Base-by-base conservation (phyloP, 2,888 invertebrate species). In the Cyaniris semiargus region DNA sequence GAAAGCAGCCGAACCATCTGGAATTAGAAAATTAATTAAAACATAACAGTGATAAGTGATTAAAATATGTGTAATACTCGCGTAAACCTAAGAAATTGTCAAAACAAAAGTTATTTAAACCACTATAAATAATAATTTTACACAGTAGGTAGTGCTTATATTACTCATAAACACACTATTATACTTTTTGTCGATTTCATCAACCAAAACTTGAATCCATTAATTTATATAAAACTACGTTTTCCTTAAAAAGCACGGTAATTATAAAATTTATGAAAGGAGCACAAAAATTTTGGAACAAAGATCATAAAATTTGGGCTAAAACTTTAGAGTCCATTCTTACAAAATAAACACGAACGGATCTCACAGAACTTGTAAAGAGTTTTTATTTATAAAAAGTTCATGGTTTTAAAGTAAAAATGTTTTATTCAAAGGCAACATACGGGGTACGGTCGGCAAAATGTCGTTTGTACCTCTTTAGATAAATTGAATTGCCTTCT, bases 401-500 rank as follows among this genome's bases (percentile, higher is more conserved):
- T 66, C 27, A 27, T 4, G 27, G 13, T 27, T 66, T 60, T 66
- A 27, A 66, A 66, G 66, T 27, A 66, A 27, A 66, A 66, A 66
- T 66, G 27, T 66, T 66, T 66, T 66, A 66, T 66, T 66, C 66
- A 66, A 66, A 66, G 27, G 66, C 23, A 66, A 66, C 27, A 66
- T 66, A 27, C 27, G 27, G 66, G 27, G 27, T 66, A 66, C 5
- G 13, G 60, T 66, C 60, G 13, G 27, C 60, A 66, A 66, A 66
- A 58, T 58, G 58, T 58, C n/a, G n/a, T 18, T 34, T 34, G 34
- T 48, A 48, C 10, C 27, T 27, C 27, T 27, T 27, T 27, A 27
- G 27, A 27, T 27, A 27, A 27, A 27, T 27, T 27, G 27, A 27
- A 27, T 27, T 27, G 27, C 27, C 27, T n/a, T n/a, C n/a, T n/a